Base-by-base conservation (phyloP, 1,140 invertebrate genomes). In the Bombus fervidus region DNA sequence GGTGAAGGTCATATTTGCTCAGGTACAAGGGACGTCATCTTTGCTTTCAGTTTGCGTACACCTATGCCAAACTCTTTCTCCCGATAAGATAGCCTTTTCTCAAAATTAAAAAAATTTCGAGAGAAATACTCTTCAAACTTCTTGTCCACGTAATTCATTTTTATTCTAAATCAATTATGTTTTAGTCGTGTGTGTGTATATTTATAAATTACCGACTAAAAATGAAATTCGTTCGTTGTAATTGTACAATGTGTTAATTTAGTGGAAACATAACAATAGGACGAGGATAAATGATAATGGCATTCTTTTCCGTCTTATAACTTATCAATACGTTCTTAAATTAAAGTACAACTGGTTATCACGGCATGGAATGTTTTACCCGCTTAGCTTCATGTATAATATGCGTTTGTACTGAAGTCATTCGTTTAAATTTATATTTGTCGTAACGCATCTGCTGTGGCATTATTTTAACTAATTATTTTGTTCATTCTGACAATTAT, bases 1-100 rank as follows among this genome's bases (percentile, higher is more conserved):
- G 73, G 73, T 75, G 73, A 75, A 75, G 73, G 73, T 53, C 43
- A 75, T 75, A 75, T 75, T 75, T 75, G 73, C 41, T 75, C 73
- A 75, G 73, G 43, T 75, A 75, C 73, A 75, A 75, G n/a, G 31
- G 22, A 53, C 43, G 73, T 75, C 73, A 75, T 75, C 73, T 31
- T 75, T 22, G 41, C 28, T 47, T 73, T 73, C 71, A 43, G 43
- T 75, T 75, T 75, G 22, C 73, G n/a, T 75, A 53, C 18, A 53
- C 18, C 47, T 62, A n/a, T 62, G 28, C 41, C 4, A 34, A 34
- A 53, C 5, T 75, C 22, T 25, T 75, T 75, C n/a, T 28, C 15
- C 22, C 53, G 73, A 75, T 75, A 75, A 75, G 73, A 75, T 53
- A 75, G 4, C 2, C 12, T 75, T 75, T 10, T 53, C 22, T 73